Conservation (phyloP, 2,888 invertebrate species). For the Macrostomum cliftonense region DNA sequence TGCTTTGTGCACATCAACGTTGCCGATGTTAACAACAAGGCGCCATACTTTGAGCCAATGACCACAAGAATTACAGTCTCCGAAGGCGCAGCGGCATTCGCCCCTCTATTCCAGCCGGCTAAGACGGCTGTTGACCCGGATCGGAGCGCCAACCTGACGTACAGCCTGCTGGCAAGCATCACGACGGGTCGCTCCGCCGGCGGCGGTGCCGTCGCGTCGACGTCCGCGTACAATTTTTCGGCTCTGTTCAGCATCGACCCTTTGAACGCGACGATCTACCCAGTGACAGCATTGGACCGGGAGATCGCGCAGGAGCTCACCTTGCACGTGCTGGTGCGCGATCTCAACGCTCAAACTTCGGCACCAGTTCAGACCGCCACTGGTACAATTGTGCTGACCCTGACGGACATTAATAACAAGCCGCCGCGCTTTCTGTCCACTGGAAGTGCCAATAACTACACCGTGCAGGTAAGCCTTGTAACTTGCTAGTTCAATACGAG, state of each 20-base stretch:
- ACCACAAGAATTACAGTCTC: conserved; percentile 11
- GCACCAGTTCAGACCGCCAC: conserved; percentile 56
- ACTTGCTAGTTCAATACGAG: too few species aligned
- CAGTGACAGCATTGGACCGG: conserved; percentile 44
- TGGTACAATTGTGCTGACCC: conserved; percentile 45
- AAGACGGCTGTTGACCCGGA: conserved; percentile 42
- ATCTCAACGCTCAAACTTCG: conserved; percentile 17
- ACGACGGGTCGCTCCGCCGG: conserved; percentile 18
- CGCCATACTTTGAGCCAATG: conserved; percentile 47
- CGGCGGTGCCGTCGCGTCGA: conserved; percentile 6
- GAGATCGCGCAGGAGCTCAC: conserved; percentile 23
- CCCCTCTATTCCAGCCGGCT: conserved; percentile 4
- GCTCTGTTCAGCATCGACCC: conserved; percentile 51
- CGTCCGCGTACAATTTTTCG: conserved; percentile 22
- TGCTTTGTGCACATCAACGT: conserved; percentile 48
- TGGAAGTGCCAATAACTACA: conserved; percentile 1
- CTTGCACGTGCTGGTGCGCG: conserved; percentile 21
- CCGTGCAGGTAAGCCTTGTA: not conserved
- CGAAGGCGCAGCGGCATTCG: too few species aligned
- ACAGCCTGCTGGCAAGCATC: conserved; percentile 45
- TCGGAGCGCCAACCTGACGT: conserved; percentile 46
- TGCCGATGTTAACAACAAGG: conserved; percentile 75
- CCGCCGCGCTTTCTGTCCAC: conserved; percentile 22
- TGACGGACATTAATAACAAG: conserved; percentile 34
- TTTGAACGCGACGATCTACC: conserved; percentile 50